A percentile compares a stretch with the other conserved stretches of the same genome.
Conservation (phyloP, 2,888 invertebrate species). For the Bursaphelenchus okinawaensis region DNA sequence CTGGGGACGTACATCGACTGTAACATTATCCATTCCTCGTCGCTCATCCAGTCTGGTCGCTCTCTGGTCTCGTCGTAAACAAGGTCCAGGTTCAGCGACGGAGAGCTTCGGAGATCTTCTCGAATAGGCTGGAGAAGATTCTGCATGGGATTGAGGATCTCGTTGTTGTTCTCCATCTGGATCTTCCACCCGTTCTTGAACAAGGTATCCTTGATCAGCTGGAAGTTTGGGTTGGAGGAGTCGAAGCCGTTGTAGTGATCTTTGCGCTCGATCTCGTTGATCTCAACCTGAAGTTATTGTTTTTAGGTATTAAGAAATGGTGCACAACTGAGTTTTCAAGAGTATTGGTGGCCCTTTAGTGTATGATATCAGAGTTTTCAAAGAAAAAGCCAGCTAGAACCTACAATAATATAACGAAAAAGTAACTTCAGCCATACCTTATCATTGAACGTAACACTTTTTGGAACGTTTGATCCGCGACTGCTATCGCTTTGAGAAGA, state of each 20-base stretch:
- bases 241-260: neutral
- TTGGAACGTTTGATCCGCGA: constrained; percentile 5
- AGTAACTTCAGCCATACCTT: neutral
- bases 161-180: neutral
- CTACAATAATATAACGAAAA: no score
- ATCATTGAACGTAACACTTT: constrained; percentile 10
- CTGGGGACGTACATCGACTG: constrained; percentile 25
- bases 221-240: neutral
- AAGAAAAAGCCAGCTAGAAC: no score
- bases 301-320: no score
- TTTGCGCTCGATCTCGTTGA: neutral
- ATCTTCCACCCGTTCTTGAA: neutral
- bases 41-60: constrained; percentile 15
- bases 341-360: no score
- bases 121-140: neutral
- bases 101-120: constrained; percentile 3
- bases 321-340: no score
- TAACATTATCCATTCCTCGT: constrained; percentile 26
- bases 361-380: no score
- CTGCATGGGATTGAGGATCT: neutral
- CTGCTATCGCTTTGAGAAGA: constrained; percentile 1
- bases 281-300: neutral
- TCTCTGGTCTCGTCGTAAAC: constrained; percentile 3
- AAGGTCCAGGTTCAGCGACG: constrained; percentile 3
- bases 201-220: neutral